phyloP scores from a whole-genome alignment of 2,888 invertebrate species.

The Drosophila neotestacea region DNA sequence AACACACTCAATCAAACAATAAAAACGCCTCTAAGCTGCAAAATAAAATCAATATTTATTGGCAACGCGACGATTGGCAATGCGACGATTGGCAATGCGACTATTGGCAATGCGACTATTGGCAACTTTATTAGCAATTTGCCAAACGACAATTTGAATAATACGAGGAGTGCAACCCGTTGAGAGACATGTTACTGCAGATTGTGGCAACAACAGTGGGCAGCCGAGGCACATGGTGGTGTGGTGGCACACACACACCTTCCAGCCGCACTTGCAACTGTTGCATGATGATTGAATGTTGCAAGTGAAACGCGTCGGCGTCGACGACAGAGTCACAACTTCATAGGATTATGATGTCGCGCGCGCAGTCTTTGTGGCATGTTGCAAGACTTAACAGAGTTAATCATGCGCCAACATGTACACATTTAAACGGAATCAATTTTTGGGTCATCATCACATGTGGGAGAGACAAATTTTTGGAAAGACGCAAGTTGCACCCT shows the following conservation, averaged over 20 bases:
- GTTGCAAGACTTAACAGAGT: conserved; percentile 45
- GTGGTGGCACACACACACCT: conserved; percentile 4
- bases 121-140: conserved; percentile 77
- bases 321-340: conserved; percentile 6
- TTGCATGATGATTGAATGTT: conserved; percentile 54
- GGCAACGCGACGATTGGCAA: conserved; percentile 20
- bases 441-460: conserved; percentile 19
- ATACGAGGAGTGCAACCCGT: conserved; percentile 30
- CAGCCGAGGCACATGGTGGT: background rate
- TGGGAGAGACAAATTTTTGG: conserved; percentile 67
- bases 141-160: conserved; percentile 71
- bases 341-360: conserved; percentile 48
- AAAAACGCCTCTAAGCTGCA: conserved; percentile 35
- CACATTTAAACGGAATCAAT: conserved; percentile 13
- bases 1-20: conserved; percentile 15
- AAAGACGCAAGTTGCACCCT: conserved; percentile 69
- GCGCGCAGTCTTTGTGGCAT: conserved; percentile 17
- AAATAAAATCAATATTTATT: conserved; percentile 74
- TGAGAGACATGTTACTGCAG: conserved; percentile 24
- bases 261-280: conserved; percentile 30
- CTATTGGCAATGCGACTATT: conserved; percentile 26
- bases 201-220: background rate
- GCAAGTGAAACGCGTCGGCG: conserved; percentile 53
- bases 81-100: conserved; percentile 43
- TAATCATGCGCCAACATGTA: conserved; percentile 36